Percentiles rank a stretch among this genome's conserved stretches.
Conservation (phyloP, 2,888 invertebrate species). For the Pseudanteris insignis region DNA sequence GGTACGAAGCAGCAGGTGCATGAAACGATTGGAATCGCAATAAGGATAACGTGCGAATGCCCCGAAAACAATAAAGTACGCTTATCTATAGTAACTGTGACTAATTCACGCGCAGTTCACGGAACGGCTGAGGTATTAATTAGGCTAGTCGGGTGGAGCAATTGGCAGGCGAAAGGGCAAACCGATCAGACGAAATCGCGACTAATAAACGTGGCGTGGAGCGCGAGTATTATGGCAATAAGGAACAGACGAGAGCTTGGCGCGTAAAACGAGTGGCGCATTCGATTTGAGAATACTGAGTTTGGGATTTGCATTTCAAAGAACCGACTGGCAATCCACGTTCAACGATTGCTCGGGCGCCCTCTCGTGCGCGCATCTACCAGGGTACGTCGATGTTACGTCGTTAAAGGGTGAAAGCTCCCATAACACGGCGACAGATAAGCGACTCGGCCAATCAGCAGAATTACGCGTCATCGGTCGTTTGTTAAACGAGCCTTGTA, state of each 20-base stretch:
- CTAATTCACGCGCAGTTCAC: constrained; percentile 20
- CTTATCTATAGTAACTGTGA: constrained; percentile 33
- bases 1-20: too few relatives aligned
- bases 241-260: constrained; percentile 16
- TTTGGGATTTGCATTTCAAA: constrained; percentile 47
- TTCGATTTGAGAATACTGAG: constrained; percentile 45
- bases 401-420: constrained; percentile 43
- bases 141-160: too few relatives aligned
- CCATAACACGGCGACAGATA: too few relatives aligned
- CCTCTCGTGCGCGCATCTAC: too few relatives aligned
- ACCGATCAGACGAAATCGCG: background rate
- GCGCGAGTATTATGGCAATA: too few relatives aligned
- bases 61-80: constrained; percentile 37
- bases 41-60: constrained; percentile 34
- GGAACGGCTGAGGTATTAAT: too few relatives aligned
- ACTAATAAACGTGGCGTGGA: too few relatives aligned
- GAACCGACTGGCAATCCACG: constrained; percentile 41
- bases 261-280: constrained; percentile 32
- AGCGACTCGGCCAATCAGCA: constrained; percentile 45
- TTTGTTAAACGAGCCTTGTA: constrained; percentile 47
- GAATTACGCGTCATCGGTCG: constrained; percentile 45
- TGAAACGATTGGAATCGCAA: constrained; percentile 32
- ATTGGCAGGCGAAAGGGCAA: too few relatives aligned
- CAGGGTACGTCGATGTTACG: constrained; percentile 37
- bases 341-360: constrained; percentile 41